Base-by-base conservation (phyloP, 2,113 vertebrate genomes). In the Epinephelus moara region DNA sequence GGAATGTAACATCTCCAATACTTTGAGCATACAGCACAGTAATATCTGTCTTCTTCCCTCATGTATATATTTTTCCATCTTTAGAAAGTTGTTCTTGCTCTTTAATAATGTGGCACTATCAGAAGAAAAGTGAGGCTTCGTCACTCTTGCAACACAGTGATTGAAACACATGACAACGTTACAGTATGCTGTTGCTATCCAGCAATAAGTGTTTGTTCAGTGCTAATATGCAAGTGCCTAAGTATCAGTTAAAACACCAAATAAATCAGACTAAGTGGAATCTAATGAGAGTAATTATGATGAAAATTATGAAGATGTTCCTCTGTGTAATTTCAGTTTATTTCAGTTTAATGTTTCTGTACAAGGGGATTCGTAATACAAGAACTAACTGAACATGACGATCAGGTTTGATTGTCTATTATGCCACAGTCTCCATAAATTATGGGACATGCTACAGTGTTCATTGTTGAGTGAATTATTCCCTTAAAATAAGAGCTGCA, bases 271-370 rank as follows among this genome's bases (percentile, higher is more conserved):
- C 75, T 40, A 75, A 87, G 69, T 68, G 52, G 47, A 21, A 57
- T 79, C 21, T 84, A 81, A 92, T 85, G 77, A 75, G 75, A 60
- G 33, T 27, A 57, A 87, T 87, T 82, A 78, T 77, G 30, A 37
- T 70, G 8, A 60, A 72, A 77, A 87, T 77, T 52, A 74, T 73
- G 74, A 70, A 49, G 61, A 80, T 49, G 55, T 23, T 74, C 10
- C 17, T 59, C 70, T 11, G 33, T 77, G 70, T 72, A 42, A 80
- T 71, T 60, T 62, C 63, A 77, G 52, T 86, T 80, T 56, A 73
- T 82, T 80, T 72, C 4, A 13, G 71, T 81, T 68, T 14, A 62
- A 55, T 62, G 60, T 68, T 80, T 57, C 8, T 45, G 42, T 45
- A 11, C 50, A 4, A 66, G 68, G 47, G 23, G 27, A 55, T 47